Evolutionary conservation across 2,113 vertebrate species (phyloP).

Genomic region (Caranx melampygus): DNA sequence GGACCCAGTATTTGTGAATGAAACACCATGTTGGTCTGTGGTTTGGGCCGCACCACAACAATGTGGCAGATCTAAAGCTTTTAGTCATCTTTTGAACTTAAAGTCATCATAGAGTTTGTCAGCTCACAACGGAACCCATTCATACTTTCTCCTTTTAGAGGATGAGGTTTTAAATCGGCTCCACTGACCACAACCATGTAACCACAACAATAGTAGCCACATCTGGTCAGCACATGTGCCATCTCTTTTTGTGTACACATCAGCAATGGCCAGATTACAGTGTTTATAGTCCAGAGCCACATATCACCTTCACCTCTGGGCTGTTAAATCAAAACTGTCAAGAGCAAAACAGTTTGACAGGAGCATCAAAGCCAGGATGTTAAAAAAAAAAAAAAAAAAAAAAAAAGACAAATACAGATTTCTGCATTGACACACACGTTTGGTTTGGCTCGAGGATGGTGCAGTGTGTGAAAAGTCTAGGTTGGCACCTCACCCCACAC

Average conservation of each 20-base stretch:
- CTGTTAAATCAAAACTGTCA: constrained; percentile 27
- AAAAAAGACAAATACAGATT: constrained; percentile 38
- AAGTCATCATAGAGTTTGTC: constrained; percentile 26
- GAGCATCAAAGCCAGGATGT: constrained; percentile 33
- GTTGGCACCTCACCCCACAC: constrained; percentile 18
- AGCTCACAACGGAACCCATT: constrained; percentile 40
- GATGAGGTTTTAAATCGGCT: constrained; percentile 42
- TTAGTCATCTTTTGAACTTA: constrained; percentile 45
- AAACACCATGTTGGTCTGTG: constrained; percentile 5
- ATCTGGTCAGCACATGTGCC: constrained; percentile 81
- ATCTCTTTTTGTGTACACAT: constrained; percentile 59
- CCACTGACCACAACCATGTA: constrained; percentile 49
- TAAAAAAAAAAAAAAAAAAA: not conserved
- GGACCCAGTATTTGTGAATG: constrained; percentile 39
- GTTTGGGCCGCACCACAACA: constrained; percentile 13
- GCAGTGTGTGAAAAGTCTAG: not conserved
- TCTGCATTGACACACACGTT: constrained; percentile 14
- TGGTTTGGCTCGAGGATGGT: constrained; percentile 5
- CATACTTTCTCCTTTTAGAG: constrained; percentile 57
- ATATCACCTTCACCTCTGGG: constrained; percentile 49
- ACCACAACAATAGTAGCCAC: constrained; percentile 70
- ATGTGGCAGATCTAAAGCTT: constrained; percentile 8
- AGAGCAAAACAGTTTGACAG: constrained; percentile 18
- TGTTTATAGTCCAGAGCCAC: constrained; percentile 63
- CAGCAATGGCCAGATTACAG: constrained; percentile 34